Evolutionary conservation across 1,140 invertebrate genomes (phyloP).

Genomic region (Drosophila fuyamai): DNA sequence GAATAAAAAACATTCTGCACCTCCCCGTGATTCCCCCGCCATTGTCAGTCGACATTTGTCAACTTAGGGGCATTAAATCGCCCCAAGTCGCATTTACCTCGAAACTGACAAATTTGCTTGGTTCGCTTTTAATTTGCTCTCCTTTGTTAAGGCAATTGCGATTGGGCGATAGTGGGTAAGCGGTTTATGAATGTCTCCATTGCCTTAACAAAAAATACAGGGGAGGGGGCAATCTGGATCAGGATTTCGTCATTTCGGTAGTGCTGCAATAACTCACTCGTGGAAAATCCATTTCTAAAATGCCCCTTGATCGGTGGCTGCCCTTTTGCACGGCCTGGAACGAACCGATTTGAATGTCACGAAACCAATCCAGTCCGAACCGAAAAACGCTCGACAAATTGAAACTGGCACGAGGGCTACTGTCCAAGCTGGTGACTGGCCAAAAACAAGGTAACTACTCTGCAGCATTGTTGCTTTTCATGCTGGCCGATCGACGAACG

Average conservation of each 20-base stretch:
- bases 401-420: constrained; percentile 55
- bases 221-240: constrained; percentile 23
- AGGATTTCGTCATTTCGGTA: constrained; percentile 30
- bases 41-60: constrained; percentile 32
- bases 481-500: constrained; percentile 21
- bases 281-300: constrained; percentile 32
- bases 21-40: not conserved
- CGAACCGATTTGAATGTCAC: constrained; percentile 73
- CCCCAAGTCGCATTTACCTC: constrained; percentile 30
- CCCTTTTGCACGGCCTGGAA: constrained; percentile 58
- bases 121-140: constrained; percentile 53
- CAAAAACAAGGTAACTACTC: constrained; percentile 49
- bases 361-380: constrained; percentile 35
- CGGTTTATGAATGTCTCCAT: constrained; percentile 40
- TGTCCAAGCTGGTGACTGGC: constrained; percentile 52
- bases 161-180: constrained; percentile 40
- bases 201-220: constrained; percentile 6
- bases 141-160: constrained; percentile 48
- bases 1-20: constrained; percentile 9
- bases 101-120: constrained; percentile 48
- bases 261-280: constrained; percentile 31
- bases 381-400: constrained; percentile 60
- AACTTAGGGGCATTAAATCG: constrained; percentile 20
- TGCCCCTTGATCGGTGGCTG: constrained; percentile 20
- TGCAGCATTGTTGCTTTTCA: constrained; percentile 21